Conservation (phyloP, 1,140 invertebrate species). For the Atta colombica region DNA sequence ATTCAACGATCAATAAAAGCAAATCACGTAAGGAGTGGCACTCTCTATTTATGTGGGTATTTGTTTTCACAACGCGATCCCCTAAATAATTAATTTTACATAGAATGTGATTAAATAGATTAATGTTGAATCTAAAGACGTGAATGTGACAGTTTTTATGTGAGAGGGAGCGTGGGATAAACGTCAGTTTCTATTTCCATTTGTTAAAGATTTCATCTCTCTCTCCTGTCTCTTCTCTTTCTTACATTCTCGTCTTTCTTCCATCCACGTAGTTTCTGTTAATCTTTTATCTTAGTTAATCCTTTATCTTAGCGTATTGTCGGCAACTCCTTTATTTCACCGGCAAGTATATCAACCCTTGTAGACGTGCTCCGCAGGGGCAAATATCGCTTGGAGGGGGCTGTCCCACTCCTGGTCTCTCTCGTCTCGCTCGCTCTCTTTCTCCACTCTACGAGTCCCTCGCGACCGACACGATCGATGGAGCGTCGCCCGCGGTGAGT, state of each 20-base stretch:
- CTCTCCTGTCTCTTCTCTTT: background rate
- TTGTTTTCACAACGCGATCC: background rate
- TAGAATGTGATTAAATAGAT: constrained; percentile 9
- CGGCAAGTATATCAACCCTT: constrained; percentile 64
- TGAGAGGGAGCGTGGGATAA: background rate
- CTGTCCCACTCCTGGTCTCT: constrained; percentile 24
- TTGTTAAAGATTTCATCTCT: constrained; percentile 7
- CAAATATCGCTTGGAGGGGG: constrained; percentile 16
- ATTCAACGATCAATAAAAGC: no score
- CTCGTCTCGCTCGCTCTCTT: constrained; percentile 50
- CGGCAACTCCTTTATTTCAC: constrained; percentile 66
- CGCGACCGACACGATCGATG: constrained; percentile 82
- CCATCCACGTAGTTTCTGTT: constrained; percentile 11
- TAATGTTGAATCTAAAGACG: background rate
- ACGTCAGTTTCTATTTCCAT: constrained; percentile 14
- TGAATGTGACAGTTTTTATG: background rate
- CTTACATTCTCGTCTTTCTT: constrained; percentile 59
- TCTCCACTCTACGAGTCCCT: constrained; percentile 61
- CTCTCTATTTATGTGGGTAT: background rate
- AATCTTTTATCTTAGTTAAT: constrained; percentile 40
- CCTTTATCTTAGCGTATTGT: constrained; percentile 31
- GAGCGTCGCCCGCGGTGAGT: constrained; percentile 84
- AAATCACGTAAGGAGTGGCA: background rate
- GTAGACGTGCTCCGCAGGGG: constrained; percentile 10
- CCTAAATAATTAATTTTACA: background rate